Percentiles rank a stretch among this genome's conserved stretches.
These are phyloP conservation scores for Pelochelys cantorii DNA, from an alignment of 2,797 vertebrate genomes.

Conservation along the genomic window DNA sequence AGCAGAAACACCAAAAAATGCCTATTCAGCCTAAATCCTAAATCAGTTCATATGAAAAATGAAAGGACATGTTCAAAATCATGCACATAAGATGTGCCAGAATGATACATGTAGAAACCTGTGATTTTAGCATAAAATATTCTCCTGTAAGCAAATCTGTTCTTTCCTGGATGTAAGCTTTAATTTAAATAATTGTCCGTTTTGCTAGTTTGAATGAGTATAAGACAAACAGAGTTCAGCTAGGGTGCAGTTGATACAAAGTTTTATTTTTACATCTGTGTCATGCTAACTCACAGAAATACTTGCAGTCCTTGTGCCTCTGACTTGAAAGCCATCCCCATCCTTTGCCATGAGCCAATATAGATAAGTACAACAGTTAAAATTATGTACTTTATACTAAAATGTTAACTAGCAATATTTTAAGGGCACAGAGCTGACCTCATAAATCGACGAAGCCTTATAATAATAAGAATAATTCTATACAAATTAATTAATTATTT, in stretches of 20 bases:
- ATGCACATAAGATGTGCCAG: constrained; percentile 35
- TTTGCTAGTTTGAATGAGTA: neutral
- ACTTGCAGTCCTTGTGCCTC: neutral
- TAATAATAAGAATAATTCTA: neutral
- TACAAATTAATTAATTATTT: constrained; percentile 21
- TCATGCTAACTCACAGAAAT: neutral
- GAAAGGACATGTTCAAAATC: constrained; percentile 39
- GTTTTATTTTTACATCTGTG: neutral
- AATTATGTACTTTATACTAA: neutral
- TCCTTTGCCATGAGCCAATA: neutral
- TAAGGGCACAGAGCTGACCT: neutral
- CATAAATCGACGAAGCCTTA: fast-evolving
- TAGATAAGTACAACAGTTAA: neutral
- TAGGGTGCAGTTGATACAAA: neutral
- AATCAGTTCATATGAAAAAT: constrained; percentile 44
- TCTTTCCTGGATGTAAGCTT: constrained; percentile 50
- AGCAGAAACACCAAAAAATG: constrained; percentile 31
- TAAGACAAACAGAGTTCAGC: neutral
- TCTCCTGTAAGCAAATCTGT: constrained; percentile 40
- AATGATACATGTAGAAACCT: constrained; percentile 34
- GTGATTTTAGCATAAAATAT: neutral
- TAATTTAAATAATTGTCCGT: constrained; percentile 49
- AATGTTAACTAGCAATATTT: neutral
- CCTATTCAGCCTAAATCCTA: constrained; percentile 28
- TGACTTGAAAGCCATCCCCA: neutral